Evolutionary conservation across 2,888 invertebrate species (phyloP), one percentile per base, ranked within the genome.

Genomic region (Corbicula japonica): DNA sequence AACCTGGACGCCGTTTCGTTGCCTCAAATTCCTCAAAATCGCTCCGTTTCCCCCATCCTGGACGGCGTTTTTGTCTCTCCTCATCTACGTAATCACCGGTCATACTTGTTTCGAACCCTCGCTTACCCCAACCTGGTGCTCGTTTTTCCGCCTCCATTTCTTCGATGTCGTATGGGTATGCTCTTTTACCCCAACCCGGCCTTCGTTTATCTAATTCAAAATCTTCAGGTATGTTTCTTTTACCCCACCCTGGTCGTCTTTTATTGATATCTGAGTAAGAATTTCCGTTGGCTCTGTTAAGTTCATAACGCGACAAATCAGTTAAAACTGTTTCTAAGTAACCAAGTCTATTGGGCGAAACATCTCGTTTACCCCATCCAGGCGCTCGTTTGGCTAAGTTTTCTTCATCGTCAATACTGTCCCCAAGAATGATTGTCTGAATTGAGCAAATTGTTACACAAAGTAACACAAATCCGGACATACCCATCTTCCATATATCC

Each of bases 11-110:
- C 21, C 90, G 66, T 71, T 84, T 88, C 10, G 71, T 78, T 44
- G 83, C 61, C 38, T 52, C 71, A 35, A 66, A 76, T 30, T 69
- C 68, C 23, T 83, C 81, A 38, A 69, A 72, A 41, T 72, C 60
- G 18, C 80, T 83, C 41, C 87, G 32, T 74, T 88, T 88, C 0
- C 87, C 88, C 87, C 87, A 87, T 15, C 87, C 88, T 6, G 87
- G 88, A 63, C 84, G 66, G 56, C 90, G 75, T 75, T 89, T 88
- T 12, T 84, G 82, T 8, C 77, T 60, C 12, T 78, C 69, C 10
- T 38, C 71, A 54, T 77, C 80, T 32, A 41, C 69, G 46, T 50
- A 54, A 12, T 70, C 69, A 32, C 54, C 69, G 12, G 52, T 46
- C 15, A 77, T 66, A 12, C 74, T 68, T 12, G 28, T 30, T 8